Conservation (phyloP, 2,797 vertebrate species). For the Phataginus tetradactyla region DNA sequence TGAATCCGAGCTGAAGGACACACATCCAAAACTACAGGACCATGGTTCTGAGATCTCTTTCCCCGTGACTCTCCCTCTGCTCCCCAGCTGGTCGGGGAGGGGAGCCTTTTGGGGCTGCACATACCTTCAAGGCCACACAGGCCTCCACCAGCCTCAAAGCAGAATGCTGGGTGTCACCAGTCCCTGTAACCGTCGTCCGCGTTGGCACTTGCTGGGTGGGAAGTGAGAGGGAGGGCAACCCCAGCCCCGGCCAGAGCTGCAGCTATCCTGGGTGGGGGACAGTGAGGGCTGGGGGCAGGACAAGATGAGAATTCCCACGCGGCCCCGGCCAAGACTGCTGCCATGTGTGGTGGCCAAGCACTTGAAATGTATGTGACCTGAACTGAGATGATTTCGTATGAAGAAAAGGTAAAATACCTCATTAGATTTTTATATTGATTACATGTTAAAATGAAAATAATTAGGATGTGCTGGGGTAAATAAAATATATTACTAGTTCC, state of each 20-base stretch:
- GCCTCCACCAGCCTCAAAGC: neutral
- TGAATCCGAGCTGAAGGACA: neutral
- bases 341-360: fast-evolving
- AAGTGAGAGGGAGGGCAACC: neutral
- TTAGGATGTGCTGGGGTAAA: neutral
- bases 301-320: neutral
- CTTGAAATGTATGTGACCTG: neutral
- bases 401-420: neutral
- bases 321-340: fast-evolving
- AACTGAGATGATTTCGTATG: neutral
- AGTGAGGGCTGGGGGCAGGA: neutral
- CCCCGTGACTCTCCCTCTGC: fast-evolving
- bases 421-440: neutral
- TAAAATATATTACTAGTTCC: neutral
- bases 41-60: neutral
- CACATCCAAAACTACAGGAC: fast-evolving
- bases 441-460: neutral
- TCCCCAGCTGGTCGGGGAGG: neutral
- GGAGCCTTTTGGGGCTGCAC: fast-evolving
- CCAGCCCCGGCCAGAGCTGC: neutral
- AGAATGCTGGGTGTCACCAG: neutral
- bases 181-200: neutral
- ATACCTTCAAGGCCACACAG: neutral
- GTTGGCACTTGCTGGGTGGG: neutral
- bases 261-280: fast-evolving